phyloP scores from a whole-genome alignment of 2,797 vertebrate species.

The Manis pentadactyla region DNA sequence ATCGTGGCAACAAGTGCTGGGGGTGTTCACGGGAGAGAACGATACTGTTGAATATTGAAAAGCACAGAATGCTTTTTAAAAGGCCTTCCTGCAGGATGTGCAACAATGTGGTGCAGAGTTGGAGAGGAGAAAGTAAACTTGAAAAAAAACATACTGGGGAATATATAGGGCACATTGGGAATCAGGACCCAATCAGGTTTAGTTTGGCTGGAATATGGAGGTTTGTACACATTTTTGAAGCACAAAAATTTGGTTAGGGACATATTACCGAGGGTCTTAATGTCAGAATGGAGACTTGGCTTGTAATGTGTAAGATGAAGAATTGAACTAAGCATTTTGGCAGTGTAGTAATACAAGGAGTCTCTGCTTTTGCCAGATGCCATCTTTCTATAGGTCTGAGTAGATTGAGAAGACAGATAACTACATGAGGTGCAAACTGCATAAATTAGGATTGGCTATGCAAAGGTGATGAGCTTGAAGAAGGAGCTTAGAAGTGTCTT shows the following conservation, averaged over 20 bases:
- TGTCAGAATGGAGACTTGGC: neutral
- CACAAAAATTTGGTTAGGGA: neutral
- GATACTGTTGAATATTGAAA: neutral
- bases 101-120: neutral
- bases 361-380: neutral
- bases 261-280: neutral
- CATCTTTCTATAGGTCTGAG: neutral
- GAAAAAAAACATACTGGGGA: neutral
- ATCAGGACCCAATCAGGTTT: neutral
- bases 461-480: neutral
- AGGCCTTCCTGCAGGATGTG: neutral
- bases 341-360: neutral
- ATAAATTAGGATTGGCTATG: neutral
- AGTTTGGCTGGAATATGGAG: neutral
- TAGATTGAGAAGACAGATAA: neutral
- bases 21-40: neutral
- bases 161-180: neutral
- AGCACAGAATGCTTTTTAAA: neutral
- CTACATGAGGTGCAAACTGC: neutral
- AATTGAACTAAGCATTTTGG: neutral
- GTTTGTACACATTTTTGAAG: neutral
- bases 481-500: neutral
- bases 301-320: neutral
- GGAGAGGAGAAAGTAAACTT: neutral
- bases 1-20: neutral